Evolutionary conservation across 2,888 invertebrate species (phyloP).

Genomic region (Sympetrum striolatum): DNA sequence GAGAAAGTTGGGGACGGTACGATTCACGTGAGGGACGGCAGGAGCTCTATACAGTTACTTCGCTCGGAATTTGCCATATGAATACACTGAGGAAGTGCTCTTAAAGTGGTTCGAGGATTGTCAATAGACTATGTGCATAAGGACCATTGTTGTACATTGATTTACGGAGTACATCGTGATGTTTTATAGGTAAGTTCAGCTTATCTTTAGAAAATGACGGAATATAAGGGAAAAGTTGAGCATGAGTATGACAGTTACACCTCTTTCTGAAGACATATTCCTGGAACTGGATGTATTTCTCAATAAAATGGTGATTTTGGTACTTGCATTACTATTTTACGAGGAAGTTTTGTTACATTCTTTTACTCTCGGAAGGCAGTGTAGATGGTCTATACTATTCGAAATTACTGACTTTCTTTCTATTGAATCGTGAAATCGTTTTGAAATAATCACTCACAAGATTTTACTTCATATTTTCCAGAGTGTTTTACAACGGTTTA

Average conservation of each 20-base stretch:
- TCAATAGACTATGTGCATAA: slow-evolving; percentile 15
- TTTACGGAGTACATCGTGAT: background rate
- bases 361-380: too few relatives aligned
- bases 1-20: too few relatives aligned
- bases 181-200: background rate
- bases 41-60: background rate
- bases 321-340: too few relatives aligned
- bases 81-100: background rate
- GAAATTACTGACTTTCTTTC: too few relatives aligned
- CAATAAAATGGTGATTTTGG: too few relatives aligned
- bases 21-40: too few relatives aligned
- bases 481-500: too few relatives aligned
- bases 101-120: background rate
- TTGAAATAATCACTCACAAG: too few relatives aligned
- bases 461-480: too few relatives aligned
- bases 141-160: background rate
- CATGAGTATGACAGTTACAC: background rate
- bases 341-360: too few relatives aligned
- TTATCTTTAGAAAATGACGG: background rate
- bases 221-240: background rate
- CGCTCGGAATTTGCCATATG: background rate
- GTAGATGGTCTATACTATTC: too few relatives aligned
- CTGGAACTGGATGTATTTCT: background rate
- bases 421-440: too few relatives aligned
- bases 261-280: background rate